Evolutionary conservation across 2,113 vertebrate genomes (phyloP).

Genomic region (Microcebus lehilahytsara): DNA sequence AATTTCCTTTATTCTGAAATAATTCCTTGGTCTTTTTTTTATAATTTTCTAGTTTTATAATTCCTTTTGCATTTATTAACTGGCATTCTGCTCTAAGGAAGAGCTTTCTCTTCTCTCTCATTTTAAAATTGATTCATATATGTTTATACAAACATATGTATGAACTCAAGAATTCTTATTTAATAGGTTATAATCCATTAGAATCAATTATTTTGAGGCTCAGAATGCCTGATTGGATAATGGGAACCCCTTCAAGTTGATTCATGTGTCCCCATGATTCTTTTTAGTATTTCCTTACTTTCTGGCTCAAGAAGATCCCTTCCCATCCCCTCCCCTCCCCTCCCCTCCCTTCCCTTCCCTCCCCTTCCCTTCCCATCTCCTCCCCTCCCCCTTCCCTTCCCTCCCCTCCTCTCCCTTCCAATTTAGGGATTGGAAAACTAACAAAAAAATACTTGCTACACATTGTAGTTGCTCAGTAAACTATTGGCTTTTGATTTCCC

Average conservation of each 20-base stretch:
- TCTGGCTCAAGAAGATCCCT: too few species aligned
- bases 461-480: background rate
- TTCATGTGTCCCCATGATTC: background rate
- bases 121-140: background rate
- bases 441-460: background rate
- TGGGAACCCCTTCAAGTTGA: background rate
- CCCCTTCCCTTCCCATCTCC: too few species aligned
- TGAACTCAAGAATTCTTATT: background rate
- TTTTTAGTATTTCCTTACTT: background rate
- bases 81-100: background rate
- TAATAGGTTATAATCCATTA: background rate
- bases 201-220: background rate
- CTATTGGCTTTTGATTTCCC: background rate
- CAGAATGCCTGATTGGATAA: background rate
- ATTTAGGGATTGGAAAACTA: background rate
- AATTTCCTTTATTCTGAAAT: background rate
- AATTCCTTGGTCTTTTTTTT: background rate
- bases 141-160: background rate
- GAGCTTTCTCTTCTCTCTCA: background rate
- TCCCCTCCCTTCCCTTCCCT: too few species aligned
- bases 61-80: background rate
- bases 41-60: background rate
- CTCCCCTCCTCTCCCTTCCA: too few species aligned
- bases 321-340: too few species aligned
- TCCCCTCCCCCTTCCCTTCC: too few species aligned